Conservation (phyloP, 2,113 vertebrate species). For the Aleadryas rufinucha region DNA sequence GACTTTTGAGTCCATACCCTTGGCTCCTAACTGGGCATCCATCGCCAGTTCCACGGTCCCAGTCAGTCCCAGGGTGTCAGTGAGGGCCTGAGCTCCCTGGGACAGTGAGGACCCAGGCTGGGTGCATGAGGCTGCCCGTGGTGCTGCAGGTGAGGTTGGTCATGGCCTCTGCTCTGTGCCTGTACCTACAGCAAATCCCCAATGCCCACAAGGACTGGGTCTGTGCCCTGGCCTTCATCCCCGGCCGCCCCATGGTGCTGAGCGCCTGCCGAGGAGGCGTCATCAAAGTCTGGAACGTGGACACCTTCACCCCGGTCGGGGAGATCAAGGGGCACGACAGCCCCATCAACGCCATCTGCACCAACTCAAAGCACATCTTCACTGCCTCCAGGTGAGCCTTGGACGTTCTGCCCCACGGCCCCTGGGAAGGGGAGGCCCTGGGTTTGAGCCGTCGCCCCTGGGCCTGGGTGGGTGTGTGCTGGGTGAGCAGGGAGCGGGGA, state of each 20-base stretch:
- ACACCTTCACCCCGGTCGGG: slow-evolving; percentile 90
- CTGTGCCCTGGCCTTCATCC: slow-evolving; percentile 91
- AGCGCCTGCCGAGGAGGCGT: slow-evolving; percentile 90
- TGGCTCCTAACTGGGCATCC: not conserved
- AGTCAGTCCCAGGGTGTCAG: not conserved
- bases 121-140: not conserved
- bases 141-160: not conserved
- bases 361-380: slow-evolving; percentile 93
- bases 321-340: slow-evolving; percentile 95
- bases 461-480: not conserved
- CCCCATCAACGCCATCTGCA: slow-evolving; percentile 95
- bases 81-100: not conserved
- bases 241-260: slow-evolving; percentile 89
- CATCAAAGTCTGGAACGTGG: slow-evolving; percentile 97
- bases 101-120: not conserved
- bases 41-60: accelerated
- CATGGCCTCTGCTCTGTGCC: not conserved
- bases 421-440: not conserved
- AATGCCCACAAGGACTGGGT: slow-evolving; percentile 98
- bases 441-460: not conserved
- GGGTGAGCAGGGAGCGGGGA: not conserved
- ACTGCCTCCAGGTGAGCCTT: slow-evolving; percentile 90
- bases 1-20: not conserved
- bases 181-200: slow-evolving; percentile 86
- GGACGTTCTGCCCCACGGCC: not conserved